A percentile compares a stretch with the other conserved stretches of the same genome.
phyloP scores from a whole-genome alignment of 2,888 invertebrate species.

The Gisinianus flammeolus region DNA sequence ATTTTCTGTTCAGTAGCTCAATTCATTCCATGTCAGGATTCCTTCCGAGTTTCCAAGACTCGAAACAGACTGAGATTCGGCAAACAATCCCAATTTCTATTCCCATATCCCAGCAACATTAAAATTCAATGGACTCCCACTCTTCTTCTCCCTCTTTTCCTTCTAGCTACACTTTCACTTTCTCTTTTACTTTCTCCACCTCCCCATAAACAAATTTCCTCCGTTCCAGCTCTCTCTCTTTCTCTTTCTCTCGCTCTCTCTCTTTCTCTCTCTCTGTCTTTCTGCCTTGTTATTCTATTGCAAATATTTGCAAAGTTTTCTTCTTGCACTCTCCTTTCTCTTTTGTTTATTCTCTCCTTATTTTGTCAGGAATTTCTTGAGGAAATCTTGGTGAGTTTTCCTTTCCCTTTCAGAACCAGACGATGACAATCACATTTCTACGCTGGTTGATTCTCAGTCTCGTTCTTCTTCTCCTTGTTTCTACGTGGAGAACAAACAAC shows the following conservation, averaged over 20 bases:
- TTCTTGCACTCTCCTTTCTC: too few relatives aligned
- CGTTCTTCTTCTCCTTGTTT: too few relatives aligned
- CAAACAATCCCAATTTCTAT: not conserved
- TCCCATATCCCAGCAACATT: not conserved
- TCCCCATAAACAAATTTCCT: not conserved
- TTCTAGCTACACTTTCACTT: not conserved
- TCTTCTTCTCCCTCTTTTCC: not conserved
- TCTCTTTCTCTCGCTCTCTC: not conserved
- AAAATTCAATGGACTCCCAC: slow-evolving; percentile 1
- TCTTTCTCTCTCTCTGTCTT: not conserved
- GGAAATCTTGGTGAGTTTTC: not conserved
- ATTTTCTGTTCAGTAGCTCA: not conserved
- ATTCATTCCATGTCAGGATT: not conserved
- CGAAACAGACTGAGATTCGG: not conserved
- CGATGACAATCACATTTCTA: not conserved
- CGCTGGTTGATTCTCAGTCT: not conserved
- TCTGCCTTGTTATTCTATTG: not conserved
- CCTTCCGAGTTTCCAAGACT: too few relatives aligned
- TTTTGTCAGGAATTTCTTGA: not conserved
- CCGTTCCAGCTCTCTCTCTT: not conserved
- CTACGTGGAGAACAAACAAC: too few relatives aligned
- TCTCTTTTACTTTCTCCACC: not conserved
- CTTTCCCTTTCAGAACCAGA: not conserved
- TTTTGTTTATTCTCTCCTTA: not conserved
- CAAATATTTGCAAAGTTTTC: not conserved